These are phyloP conservation scores for Nomada ferruginata DNA, from an alignment of 2,888 invertebrate species.

Conservation along the genomic window DNA sequence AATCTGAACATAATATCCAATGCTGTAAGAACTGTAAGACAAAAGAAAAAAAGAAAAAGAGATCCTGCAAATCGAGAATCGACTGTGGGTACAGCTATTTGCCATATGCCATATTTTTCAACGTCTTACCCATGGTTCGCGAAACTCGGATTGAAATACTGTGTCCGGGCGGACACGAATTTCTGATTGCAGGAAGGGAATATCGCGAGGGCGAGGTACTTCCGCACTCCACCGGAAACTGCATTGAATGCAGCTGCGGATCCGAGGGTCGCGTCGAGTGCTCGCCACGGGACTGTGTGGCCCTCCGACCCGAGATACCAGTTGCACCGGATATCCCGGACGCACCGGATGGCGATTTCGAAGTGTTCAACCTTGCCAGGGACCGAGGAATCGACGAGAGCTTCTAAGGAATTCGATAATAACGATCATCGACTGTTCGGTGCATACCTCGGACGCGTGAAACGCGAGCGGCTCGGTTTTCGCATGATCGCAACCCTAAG, in stretches of 20 bases:
- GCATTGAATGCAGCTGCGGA: conserved; percentile 89
- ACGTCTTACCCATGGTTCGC: background rate
- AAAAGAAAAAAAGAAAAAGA: background rate
- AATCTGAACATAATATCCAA: too few relatives aligned
- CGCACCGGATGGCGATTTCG: conserved; percentile 74
- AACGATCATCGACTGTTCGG: conserved; percentile 37
- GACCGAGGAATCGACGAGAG: conserved; percentile 78
- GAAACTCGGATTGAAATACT: background rate
- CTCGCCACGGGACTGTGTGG: conserved; percentile 80
- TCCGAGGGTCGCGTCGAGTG: conserved; percentile 84
- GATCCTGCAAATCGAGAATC: background rate
- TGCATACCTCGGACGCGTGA: conserved; percentile 22
- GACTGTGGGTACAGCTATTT: background rate
- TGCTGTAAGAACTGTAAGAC: too few relatives aligned
- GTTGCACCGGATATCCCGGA: conserved; percentile 74
- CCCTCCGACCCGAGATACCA: conserved; percentile 77
- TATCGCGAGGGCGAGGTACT: conserved; percentile 88
- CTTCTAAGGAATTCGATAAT: conserved; percentile 71
- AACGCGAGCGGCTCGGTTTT: conserved; percentile 23
- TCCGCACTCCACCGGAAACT: conserved; percentile 89
- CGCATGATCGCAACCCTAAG: conserved; percentile 17
- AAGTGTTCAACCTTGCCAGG: conserved; percentile 77
- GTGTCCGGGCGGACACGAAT: background rate
- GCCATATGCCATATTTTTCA: background rate
- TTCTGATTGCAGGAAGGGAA: conserved; percentile 85